Conservation (phyloP, 1,140 invertebrate species). For the Nasonia vitripennis region DNA sequence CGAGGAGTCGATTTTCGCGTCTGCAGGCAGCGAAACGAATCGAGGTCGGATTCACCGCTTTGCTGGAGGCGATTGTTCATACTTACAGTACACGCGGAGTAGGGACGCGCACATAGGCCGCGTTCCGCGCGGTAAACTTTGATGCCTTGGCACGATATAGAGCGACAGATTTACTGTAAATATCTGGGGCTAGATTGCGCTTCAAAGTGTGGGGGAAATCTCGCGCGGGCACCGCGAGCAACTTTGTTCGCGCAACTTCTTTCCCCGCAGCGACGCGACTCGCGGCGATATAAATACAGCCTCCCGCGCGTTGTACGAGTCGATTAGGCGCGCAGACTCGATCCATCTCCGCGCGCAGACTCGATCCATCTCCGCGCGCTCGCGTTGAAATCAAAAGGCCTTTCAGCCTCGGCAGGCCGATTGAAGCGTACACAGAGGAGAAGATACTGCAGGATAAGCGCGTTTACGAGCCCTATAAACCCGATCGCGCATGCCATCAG, state of each 20-base stretch:
- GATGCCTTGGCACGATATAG: conserved; percentile 24
- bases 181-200: conserved; percentile 1
- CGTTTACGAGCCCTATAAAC: conserved; percentile 32
- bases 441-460: background rate
- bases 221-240: background rate
- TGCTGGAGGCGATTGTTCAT: no score
- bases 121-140: conserved; percentile 33
- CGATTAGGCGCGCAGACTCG: no score
- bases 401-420: background rate
- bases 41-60: no score
- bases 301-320: no score
- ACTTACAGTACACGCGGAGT: no score
- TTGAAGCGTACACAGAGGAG: background rate
- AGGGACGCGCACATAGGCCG: background rate
- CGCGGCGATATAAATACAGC: no score
- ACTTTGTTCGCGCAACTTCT: no score
- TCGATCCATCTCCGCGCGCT: no score
- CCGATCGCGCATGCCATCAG: background rate
- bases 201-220: conserved; percentile 1
- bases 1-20: no score
- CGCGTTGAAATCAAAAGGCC: background rate
- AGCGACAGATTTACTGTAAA: conserved; percentile 35
- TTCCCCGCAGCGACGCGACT: no score
- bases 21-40: no score
- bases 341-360: no score